A percentile compares a stretch with the other conserved stretches of the same genome.
phyloP scores from a whole-genome alignment of 2,888 invertebrate species.

The Celastrina argiolus region DNA sequence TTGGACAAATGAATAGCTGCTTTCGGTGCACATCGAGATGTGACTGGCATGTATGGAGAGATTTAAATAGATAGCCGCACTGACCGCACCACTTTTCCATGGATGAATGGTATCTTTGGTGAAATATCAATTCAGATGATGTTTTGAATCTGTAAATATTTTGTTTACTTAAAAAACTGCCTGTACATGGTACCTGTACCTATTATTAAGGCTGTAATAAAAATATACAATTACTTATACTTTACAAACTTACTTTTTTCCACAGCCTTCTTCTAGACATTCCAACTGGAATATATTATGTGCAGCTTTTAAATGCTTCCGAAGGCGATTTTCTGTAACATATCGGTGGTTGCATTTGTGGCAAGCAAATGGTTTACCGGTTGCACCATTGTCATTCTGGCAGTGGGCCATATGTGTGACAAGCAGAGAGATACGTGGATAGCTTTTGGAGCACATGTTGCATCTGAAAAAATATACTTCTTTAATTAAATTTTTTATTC shows the following conservation, averaged over 20 bases:
- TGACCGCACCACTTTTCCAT: conserved; percentile 50
- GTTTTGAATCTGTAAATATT: conserved; percentile 48
- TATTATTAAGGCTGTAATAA: not conserved
- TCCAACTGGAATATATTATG: conserved; percentile 49
- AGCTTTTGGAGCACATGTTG: conserved; percentile 71
- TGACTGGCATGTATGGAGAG: conserved; percentile 45
- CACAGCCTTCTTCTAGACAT: conserved; percentile 62
- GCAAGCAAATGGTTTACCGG: conserved; percentile 53
- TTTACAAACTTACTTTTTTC: conserved; percentile 49
- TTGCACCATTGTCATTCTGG: conserved; percentile 45
- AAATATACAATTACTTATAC: not conserved
- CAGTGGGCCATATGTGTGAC: conserved; percentile 73
- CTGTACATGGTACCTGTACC: not conserved
- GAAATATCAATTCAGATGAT: conserved; percentile 49
- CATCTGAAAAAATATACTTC: conserved; percentile 54
- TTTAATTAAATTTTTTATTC: no score
- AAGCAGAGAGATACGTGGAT: conserved; percentile 72
- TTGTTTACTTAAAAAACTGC: not conserved
- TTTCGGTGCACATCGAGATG: conserved; percentile 58
- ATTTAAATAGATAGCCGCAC: conserved; percentile 56
- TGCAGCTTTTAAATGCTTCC: conserved; percentile 64
- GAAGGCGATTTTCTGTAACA: conserved; percentile 61
- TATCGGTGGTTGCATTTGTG: conserved; percentile 50
- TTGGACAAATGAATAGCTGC: conserved; percentile 68
- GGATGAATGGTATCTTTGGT: conserved; percentile 47